phyloP scores from a whole-genome alignment of 2,113 vertebrate genomes.

The Riparia riparia region DNA sequence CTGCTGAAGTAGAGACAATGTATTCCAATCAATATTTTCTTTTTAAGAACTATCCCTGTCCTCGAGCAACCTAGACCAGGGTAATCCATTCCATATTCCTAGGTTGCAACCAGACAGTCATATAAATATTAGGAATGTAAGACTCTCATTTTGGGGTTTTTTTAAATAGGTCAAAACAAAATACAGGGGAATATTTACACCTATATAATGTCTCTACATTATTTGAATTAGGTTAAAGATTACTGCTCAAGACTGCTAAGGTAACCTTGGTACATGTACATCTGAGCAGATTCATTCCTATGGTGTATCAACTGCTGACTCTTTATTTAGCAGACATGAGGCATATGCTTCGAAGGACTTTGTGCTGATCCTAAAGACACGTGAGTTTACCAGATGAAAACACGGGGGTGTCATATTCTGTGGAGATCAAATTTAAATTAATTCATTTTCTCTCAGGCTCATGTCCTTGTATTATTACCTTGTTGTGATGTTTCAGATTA shows the following conservation, averaged over 20 bases:
- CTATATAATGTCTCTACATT: background rate
- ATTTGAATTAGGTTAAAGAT: background rate
- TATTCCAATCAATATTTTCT: background rate
- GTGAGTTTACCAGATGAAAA: background rate
- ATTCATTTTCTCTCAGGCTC: background rate
- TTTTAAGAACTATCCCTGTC: background rate
- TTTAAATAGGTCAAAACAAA: background rate
- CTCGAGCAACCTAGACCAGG: background rate
- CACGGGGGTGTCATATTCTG: background rate
- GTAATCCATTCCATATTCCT: background rate
- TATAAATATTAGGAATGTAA: background rate
- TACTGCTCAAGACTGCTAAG: accelerated
- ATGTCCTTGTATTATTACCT: background rate
- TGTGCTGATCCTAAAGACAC: background rate
- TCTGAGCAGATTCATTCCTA: background rate
- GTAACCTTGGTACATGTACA: background rate
- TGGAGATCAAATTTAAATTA: constrained; percentile 1
- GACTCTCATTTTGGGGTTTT: background rate
- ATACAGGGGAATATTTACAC: background rate
- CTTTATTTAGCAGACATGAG: background rate
- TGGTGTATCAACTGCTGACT: background rate
- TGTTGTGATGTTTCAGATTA: background rate
- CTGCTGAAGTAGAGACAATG: background rate
- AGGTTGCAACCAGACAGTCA: background rate
- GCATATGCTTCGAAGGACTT: background rate